These are phyloP conservation scores for Drosophila saltans DNA, from an alignment of 1,140 invertebrate species.

Conservation along the genomic window DNA sequence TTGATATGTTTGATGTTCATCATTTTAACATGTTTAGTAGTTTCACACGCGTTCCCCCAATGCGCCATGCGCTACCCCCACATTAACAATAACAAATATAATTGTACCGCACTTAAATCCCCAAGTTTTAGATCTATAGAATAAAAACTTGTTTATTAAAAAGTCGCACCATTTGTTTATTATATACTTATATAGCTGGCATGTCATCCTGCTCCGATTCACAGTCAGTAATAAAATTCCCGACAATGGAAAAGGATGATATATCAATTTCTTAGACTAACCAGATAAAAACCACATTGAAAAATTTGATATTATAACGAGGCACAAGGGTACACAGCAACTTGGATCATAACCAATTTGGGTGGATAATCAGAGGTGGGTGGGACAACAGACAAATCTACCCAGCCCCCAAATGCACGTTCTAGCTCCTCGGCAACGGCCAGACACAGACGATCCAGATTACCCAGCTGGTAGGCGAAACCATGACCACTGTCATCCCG, in stretches of 20 bases:
- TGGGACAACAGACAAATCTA: conserved; percentile 81
- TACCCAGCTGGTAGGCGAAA: conserved; percentile 88
- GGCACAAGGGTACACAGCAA: conserved; percentile 55
- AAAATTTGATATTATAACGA: conserved; percentile 61
- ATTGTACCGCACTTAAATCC: background rate
- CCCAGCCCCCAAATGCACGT: conserved; percentile 96
- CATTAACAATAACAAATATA: no score
- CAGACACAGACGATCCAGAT: conserved; percentile 89
- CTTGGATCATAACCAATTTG: background rate
- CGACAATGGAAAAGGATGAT: background rate
- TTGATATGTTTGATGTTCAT: conserved; percentile 43
- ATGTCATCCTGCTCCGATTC: background rate
- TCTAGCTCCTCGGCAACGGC: conserved; percentile 95
- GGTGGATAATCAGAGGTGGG: conserved; percentile 28
- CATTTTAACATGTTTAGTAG: conserved; percentile 48
- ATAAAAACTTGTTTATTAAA: background rate
- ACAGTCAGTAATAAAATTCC: no score
- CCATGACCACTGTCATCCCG: conserved; percentile 85
- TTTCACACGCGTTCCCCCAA: conserved; percentile 2
- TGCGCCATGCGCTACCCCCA: background rate
- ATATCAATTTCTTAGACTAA: conserved; percentile 25
- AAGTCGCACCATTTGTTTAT: background rate
- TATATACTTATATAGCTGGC: background rate
- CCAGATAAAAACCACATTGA: conserved; percentile 51
- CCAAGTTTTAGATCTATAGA: background rate